A percentile compares a stretch with the other conserved stretches of the same genome.
phyloP scores from a whole-genome alignment of 2,113 vertebrate species.

The Toxostoma redivivum region DNA sequence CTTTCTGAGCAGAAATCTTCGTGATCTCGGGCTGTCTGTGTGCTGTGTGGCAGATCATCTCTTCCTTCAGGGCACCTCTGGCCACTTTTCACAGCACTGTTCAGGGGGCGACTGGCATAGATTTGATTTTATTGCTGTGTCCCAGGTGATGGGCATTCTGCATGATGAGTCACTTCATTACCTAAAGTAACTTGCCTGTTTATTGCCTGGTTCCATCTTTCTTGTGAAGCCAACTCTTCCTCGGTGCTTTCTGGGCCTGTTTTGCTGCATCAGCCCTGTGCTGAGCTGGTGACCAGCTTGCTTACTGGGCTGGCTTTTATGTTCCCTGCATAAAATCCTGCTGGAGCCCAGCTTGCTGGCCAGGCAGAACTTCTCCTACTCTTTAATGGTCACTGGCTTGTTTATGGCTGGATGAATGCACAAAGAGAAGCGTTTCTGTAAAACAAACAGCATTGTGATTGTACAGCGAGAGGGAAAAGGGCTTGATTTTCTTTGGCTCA shows the following conservation, averaged over 20 bases:
- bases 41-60: not conserved
- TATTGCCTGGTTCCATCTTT: not conserved
- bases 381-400: not conserved
- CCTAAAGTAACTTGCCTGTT: not conserved
- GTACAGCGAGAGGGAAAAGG: not conserved
- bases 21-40: rapidly evolving
- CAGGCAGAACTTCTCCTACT: not conserved
- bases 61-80: not conserved
- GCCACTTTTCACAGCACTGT: not conserved
- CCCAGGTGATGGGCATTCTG: not conserved
- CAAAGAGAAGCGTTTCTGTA: not conserved
- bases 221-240: not conserved
- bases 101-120: not conserved
- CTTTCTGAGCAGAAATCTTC: not conserved
- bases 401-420: constrained; percentile 15
- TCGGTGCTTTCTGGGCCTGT: not conserved
- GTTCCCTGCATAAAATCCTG: not conserved
- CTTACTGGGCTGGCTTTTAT: not conserved
- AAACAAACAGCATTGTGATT: not conserved
- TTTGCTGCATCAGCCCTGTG: not conserved
- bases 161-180: not conserved
- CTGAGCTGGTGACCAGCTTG: not conserved
- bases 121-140: not conserved
- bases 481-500: not conserved
- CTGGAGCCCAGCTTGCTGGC: not conserved